These are phyloP conservation scores for Rhinichthys klamathensis DNA, from an alignment of 2,113 vertebrate genomes.

Conservation along the genomic window DNA sequence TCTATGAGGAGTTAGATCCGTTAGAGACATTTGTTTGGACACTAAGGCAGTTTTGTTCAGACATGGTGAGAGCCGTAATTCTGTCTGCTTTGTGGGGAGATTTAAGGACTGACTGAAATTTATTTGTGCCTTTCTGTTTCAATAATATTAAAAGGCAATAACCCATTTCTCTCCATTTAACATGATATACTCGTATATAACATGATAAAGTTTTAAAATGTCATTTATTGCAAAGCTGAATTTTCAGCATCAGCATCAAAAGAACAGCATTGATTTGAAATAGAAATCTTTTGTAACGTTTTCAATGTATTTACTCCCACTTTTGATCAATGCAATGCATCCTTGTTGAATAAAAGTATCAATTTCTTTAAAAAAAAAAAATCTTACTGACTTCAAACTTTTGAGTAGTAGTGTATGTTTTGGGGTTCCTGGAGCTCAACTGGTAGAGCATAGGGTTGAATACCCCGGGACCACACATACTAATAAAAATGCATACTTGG, in stretches of 20 bases:
- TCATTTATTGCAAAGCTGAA: not conserved
- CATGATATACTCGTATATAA: not conserved
- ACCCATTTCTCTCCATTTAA: not conserved
- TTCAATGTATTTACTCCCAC: not conserved
- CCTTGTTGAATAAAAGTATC: too few relatives aligned
- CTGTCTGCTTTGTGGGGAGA: slow-evolving; percentile 18
- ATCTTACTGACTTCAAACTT: not conserved
- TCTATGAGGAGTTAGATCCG: not conserved
- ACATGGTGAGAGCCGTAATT: slow-evolving; percentile 19
- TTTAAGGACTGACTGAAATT: not conserved
- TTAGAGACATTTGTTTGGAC: slow-evolving; percentile 28
- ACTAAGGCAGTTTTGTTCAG: slow-evolving; percentile 21
- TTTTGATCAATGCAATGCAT: not conserved
- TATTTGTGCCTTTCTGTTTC: not conserved
- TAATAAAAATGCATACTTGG: not conserved
- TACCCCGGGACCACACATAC: not conserved
- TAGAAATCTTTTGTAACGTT: not conserved
- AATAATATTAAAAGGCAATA: not conserved
- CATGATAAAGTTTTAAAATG: not conserved
- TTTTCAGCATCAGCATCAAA: not conserved
- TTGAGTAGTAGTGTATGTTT: not conserved
- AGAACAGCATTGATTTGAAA: not conserved
- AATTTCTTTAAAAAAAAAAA: too few relatives aligned
- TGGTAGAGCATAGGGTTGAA: not conserved
- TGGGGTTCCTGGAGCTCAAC: not conserved